These are phyloP conservation scores for Phalera bucephala DNA, from an alignment of 2,888 invertebrate genomes.

Conservation along the genomic window DNA sequence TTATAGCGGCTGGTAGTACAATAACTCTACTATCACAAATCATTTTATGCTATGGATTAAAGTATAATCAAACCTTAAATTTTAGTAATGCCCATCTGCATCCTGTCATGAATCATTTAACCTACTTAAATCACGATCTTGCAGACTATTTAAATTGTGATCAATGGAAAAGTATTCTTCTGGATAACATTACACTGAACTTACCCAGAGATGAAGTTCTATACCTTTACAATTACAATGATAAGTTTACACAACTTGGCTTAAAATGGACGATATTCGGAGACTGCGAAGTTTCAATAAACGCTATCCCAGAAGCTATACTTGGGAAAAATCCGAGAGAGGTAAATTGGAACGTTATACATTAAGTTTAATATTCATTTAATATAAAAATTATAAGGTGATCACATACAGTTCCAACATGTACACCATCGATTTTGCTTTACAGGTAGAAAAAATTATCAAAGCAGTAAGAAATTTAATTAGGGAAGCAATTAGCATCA, in stretches of 20 bases:
- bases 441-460: slow-evolving; percentile 62
- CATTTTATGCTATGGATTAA: too few species aligned
- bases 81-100: too few species aligned
- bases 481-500: slow-evolving; percentile 81
- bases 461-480: slow-evolving; percentile 77
- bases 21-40: too few species aligned
- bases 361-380: background rate
- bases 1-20: too few species aligned
- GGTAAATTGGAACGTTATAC: slow-evolving; percentile 53
- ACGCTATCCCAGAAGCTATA: slow-evolving; percentile 85
- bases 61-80: too few species aligned
- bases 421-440: too few species aligned
- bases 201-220: slow-evolving; percentile 72
- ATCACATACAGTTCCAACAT: too few species aligned
- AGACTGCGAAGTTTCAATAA: slow-evolving; percentile 67
- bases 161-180: slow-evolving; percentile 54
- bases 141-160: slow-evolving; percentile 71
- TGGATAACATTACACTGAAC: slow-evolving; percentile 52
- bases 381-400: too few species aligned
- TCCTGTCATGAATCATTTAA: too few species aligned
- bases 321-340: slow-evolving; percentile 79
- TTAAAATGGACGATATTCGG: slow-evolving; percentile 71
- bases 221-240: slow-evolving; percentile 77
- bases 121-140: too few species aligned
- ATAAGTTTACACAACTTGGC: slow-evolving; percentile 84